Evolutionary conservation across 2,797 vertebrate species (phyloP).

Genomic region (Tokudaia muenninki): DNA sequence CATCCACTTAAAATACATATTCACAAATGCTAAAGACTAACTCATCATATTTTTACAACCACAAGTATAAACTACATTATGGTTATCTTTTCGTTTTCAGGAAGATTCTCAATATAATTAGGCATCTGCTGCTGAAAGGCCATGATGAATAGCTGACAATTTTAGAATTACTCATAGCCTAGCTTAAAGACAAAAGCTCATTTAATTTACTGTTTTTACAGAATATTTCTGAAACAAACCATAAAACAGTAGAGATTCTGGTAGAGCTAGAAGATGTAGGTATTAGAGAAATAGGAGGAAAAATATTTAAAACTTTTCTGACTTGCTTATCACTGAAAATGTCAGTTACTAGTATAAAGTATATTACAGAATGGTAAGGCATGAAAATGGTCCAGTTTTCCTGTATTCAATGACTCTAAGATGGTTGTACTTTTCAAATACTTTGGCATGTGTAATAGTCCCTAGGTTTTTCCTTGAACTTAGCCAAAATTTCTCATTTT

Average conservation of each 20-base stretch:
- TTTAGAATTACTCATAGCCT: slow-evolving; percentile 17
- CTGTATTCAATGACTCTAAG: background rate
- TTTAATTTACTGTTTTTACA: slow-evolving; percentile 18
- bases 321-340: background rate
- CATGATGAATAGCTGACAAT: background rate
- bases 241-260: slow-evolving; percentile 35
- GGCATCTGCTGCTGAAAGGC: slow-evolving; percentile 25
- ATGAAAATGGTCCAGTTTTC: background rate
- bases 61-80: background rate
- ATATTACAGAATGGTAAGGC: background rate
- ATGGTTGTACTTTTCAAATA: background rate
- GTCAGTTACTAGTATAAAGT: background rate
- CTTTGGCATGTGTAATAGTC: background rate
- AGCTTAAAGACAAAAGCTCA: slow-evolving; percentile 29
- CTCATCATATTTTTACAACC: background rate
- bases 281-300: background rate
- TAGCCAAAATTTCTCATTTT: background rate
- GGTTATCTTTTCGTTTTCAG: slow-evolving; percentile 33
- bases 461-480: background rate
- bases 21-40: background rate
- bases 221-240: slow-evolving; percentile 17
- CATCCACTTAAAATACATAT: background rate
- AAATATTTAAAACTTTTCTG: background rate
- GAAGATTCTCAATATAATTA: slow-evolving; percentile 40
- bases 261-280: background rate